Evolutionary conservation across 2,113 vertebrate genomes (phyloP), one percentile per base, ranked within the genome.

Genomic region (Ciconia maguari): DNA sequence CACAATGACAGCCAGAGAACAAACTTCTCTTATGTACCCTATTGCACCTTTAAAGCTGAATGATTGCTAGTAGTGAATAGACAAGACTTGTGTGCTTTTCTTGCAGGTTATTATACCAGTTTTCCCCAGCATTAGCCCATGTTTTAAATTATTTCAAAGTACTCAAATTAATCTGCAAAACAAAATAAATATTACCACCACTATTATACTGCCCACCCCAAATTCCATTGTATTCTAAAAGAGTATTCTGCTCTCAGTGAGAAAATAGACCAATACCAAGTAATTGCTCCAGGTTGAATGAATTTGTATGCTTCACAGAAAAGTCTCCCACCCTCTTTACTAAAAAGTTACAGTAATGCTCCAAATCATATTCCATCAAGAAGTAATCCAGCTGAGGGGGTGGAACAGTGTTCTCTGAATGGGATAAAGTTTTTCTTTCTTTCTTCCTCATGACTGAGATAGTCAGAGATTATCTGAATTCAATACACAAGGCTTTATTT

Each of bases 291-390:
- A 91, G 64, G 27, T 19, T 88, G 90, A 49, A 58, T 42, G 52
- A 65, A 94, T 83, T 57, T 75, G 41, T 88, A 57, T 19, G 84
- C 48, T 69, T 90, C 48, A 76, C 57, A 93, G 77, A 90, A 83
- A 75, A 93, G 11, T 81, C 51, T 93, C 49, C 32, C 29, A 69
- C 48, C 18, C 27, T 86, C 49, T 96, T 95, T 89, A 90, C 46
- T 96, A 66, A 95, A 81, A 94, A 48, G 38, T 76, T 77, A 79
- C 49, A 89, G 11, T 75, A 96, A 93, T 79, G 54, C 68, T 82
- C 26, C 71, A 89, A 92, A 66, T 94, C 44, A 22, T 46, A 91
- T 88, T 87, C 30, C 12, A 76, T 41, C 16, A 93, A 94, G 58
- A 74, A 86, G 14, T 57, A 72, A 85, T 86, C 51, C 71, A 66